phyloP scores from a whole-genome alignment of 2,888 invertebrate genomes.

The Cephus pygmeus region DNA sequence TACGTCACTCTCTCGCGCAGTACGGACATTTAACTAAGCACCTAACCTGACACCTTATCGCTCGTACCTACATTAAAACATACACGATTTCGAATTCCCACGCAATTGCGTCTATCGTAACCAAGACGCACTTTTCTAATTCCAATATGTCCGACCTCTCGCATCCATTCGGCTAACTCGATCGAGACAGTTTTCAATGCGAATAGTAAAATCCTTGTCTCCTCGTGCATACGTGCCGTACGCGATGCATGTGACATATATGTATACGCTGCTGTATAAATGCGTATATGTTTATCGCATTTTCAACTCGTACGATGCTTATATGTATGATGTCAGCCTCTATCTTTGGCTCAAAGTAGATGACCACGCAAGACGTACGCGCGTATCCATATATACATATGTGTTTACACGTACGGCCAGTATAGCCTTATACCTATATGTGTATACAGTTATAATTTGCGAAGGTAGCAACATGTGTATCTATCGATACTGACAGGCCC shows the following conservation, averaged over 20 bases:
- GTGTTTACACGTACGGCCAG: neutral
- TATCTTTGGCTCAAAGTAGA: slow-evolving; percentile 50
- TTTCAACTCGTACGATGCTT: slow-evolving; percentile 31
- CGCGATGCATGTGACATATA: neutral
- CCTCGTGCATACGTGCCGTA: slow-evolving; percentile 17
- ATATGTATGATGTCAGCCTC: slow-evolving; percentile 49
- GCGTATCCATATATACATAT: neutral
- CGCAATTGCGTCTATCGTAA: neutral
- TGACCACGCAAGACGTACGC: slow-evolving; percentile 37
- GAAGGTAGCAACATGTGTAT: neutral
- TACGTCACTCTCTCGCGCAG: neutral
- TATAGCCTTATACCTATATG: neutral
- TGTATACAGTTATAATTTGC: neutral
- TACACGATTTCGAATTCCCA: neutral
- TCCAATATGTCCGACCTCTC: neutral
- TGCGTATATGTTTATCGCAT: slow-evolving; percentile 40
- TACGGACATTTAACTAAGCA: neutral
- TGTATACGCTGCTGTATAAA: slow-evolving; percentile 14
- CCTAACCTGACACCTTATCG: neutral
- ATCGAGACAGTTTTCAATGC: slow-evolving; percentile 11
- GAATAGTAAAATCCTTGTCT: slow-evolving; percentile 11
- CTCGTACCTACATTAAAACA: neutral
- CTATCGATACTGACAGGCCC: neutral
- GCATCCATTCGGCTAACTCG: slow-evolving; percentile 13
- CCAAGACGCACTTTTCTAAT: neutral